Evolutionary conservation across 2,888 invertebrate genomes (phyloP), one percentile per base, ranked within the genome.

Genomic region (Cordilura impudica): DNA sequence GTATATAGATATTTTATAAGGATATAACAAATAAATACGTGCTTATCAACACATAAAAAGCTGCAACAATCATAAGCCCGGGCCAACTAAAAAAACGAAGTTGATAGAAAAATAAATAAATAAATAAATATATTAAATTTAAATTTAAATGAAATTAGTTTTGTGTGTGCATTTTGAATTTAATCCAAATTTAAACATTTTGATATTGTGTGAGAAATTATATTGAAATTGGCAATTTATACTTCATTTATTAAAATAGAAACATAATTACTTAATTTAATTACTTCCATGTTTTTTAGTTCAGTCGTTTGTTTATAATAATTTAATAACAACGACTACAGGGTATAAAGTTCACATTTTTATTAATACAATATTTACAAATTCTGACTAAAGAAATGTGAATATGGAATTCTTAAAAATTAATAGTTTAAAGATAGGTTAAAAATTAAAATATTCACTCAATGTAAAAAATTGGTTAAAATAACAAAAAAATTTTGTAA

Each of bases 1-100:
- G 1, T 35, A n/a, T n/a, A 16, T 29, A 63, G 56, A 73, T 78
- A 61, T 74, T 78, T 61, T 58, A 58, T 65, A 75, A 72, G 75
- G 67, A 56, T 67, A 75, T 67, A 75, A 47, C 75, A 79, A 79
- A 79, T 79, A 79, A 79, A 72, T 79, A 79, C 79, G 79, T 79
- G 79, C 79, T 79, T 67, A 79, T 79, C 72, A 71, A 31, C 63
- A 51, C 58, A 7, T 16, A 23, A 10, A 16, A 29, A 18, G 45
- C 14, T 1, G 26, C 67, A 69, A 56, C 23, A 63, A 45, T 14
- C 14, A 51, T 23, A 21, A 21, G 6, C 26, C 14, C 6, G n/a
- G 26, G 16, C 10, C 14, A 14, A 29, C 8, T 26, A 4, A 26
- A 16, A 26, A 14, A 69, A 26, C 69, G 61, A 56, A 18, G 56